Evolutionary conservation across 1,140 invertebrate genomes (phyloP), one percentile per base, ranked within the genome.

Genomic region (Stegodyphus mimosarum): DNA sequence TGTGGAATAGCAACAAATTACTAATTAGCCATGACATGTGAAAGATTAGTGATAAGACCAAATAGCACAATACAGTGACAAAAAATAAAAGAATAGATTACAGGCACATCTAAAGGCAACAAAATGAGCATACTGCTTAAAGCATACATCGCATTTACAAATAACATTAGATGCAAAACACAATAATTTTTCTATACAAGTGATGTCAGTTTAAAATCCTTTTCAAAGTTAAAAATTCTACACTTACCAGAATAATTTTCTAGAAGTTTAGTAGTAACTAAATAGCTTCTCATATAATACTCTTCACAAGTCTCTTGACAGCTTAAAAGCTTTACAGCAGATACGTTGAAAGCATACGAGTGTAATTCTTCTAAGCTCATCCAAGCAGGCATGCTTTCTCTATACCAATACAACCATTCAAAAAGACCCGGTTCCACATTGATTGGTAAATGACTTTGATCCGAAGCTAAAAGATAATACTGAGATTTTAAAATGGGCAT

Each of bases 371-470:
- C 0, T 66, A 64, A 90, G 18, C 92, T 94, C 92, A 98, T 94
- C 93, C 95, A 98, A 18, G 93, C 92, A 13, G 96, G 96, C 88
- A 96, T 90, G 0, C 93, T 93, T 49, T 84, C 66, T n/a, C 13
- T 15, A 90, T 98, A 96, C 96, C 97, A 98, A n/a, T 93, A 93
- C 81, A 96, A 92, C 95, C 95, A 98, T 90, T 98, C 97, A 90
- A 98, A 98, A 17, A 98, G 89, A 1, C 95, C 96, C 0, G 96
- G 96, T 89, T 98, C 97, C 48, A 97, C 91, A 87, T 93, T 93
- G n/a, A 97, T 93, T 67, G 91, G 89, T 60, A 92, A 87, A 55
- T 91, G 87, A 10, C 90, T 88, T 69, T 79, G 33, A 88, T 90
- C 63, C 90, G 83, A 86, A 91, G 67, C 72, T 84, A 15, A 69